phyloP scores from a whole-genome alignment of 2,888 invertebrate genomes.

The Blomia tropicalis region DNA sequence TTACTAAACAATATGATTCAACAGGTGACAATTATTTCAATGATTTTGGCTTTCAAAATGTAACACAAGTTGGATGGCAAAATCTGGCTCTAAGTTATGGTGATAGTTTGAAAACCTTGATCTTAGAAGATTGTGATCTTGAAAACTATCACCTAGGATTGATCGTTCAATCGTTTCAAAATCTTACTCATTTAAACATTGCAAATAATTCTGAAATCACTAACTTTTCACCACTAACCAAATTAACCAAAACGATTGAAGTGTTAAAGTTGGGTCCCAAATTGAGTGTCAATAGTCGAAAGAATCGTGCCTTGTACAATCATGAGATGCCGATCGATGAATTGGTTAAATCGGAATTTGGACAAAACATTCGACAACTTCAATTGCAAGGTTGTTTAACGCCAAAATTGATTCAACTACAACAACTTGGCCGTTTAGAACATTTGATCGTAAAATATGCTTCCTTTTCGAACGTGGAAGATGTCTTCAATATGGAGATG shows the following conservation, averaged over 20 bases:
- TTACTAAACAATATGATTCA: not conserved
- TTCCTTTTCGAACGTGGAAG: not conserved
- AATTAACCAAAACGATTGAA: not conserved
- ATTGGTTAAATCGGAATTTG: not conserved
- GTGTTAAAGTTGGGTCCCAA: not conserved
- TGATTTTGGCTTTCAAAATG: constrained; percentile 10
- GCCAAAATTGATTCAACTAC: not conserved
- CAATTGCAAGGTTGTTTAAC: constrained; percentile 5
- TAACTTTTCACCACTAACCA: constrained; percentile 2
- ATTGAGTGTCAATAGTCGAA: not conserved
- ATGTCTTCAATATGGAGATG: constrained; percentile 10
- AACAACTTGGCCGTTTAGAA: not conserved
- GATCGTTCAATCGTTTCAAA: constrained; percentile 11
- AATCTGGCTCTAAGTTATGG: not conserved
- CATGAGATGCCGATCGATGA: not conserved
- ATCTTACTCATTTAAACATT: not conserved
- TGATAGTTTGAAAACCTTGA: not conserved
- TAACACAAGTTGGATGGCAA: constrained; percentile 19
- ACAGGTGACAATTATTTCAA: constrained; percentile 7
- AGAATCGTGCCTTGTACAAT: constrained; percentile 6
- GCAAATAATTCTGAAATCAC: constrained; percentile 2
- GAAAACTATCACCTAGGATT: constrained; percentile 12
- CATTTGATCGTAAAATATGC: constrained; percentile 1
- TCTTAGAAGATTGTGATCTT: constrained; percentile 19
- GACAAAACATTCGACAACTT: not conserved